Base-by-base conservation (phyloP, 1,140 invertebrate species). In the Sycobia sp. region DNA sequence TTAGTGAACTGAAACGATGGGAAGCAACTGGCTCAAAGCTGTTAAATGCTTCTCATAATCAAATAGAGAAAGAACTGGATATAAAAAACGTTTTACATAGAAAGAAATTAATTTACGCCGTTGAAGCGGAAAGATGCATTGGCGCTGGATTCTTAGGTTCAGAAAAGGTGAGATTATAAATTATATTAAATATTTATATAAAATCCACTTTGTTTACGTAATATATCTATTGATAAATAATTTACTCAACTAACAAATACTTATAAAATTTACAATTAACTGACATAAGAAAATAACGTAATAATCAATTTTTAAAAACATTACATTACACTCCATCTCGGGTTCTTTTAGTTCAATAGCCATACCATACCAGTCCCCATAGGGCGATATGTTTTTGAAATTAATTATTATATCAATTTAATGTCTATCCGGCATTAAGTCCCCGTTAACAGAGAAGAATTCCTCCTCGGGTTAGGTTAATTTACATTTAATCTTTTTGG, bases 11-110 rank as follows among this genome's bases (percentile, higher is more conserved):
- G 51, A 89, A 89, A 71, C 82, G 87, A 55, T 96, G 93, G 92
- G 87, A 94, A 14, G 89, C 88, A 58, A 89, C 87, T 69, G 90
- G 94, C 4, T 82, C 88, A 32, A 93, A 95, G 62, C 80, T 99
- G 22, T 84, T 97, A 13, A 87, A 89, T 67, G 89, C 91, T 4
- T 86, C 90, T 0, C 85, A 87, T 14, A 81, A 88, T 63, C 92
- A 97, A 67, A 86, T 98, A 22, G 97, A 99, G 76, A 96, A 96
- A 75, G 95, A 95, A 73, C 79, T 95, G 0, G 89, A 87, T 53
- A 85, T 94, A 13, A 94, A 94, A 80, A 91, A 95, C 79, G 81
- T 87, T 2, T 82, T 99, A 65, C 96, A 98, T 73, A 86, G 90
- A 46, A 98, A 98, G 82, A 98, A 98, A 79, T 86, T 99, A 20